These are phyloP conservation scores for Seira musarum DNA, from an alignment of 2,888 invertebrate genomes.

Conservation along the genomic window DNA sequence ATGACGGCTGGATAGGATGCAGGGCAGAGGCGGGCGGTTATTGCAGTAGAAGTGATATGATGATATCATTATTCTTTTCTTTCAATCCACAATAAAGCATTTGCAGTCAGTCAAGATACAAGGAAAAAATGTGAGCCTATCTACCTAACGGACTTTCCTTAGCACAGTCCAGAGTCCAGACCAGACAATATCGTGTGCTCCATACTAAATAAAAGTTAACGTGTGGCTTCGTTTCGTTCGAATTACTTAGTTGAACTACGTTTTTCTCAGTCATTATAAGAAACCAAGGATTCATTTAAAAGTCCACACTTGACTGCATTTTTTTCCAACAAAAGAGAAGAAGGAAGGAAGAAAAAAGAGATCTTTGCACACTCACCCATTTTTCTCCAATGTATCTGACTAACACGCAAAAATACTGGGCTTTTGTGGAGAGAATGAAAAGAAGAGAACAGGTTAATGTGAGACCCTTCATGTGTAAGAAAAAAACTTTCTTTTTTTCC, in stretches of 20 bases:
- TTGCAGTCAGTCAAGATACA: constrained; percentile 10
- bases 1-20: background rate
- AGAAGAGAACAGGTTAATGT: background rate
- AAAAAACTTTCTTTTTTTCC: background rate
- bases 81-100: background rate
- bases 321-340: background rate
- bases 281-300: constrained; percentile 38
- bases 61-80: constrained; percentile 13
- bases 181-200: too few species aligned
- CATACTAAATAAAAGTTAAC: too few species aligned
- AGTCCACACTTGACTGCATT: constrained; percentile 17
- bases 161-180: too few species aligned
- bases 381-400: too few species aligned
- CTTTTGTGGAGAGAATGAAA: background rate
- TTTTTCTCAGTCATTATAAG: constrained; percentile 25
- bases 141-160: too few species aligned
- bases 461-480: background rate
- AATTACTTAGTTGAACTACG: background rate
- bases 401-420: background rate
- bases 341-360: background rate
- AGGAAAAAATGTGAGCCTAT: background rate
- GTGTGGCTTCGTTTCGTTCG: too few species aligned
- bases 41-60: background rate
- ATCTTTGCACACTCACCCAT: background rate
- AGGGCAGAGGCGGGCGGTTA: background rate